Evolutionary conservation across 1,140 invertebrate genomes (phyloP).

Genomic region (Caenorhabditis latens): DNA sequence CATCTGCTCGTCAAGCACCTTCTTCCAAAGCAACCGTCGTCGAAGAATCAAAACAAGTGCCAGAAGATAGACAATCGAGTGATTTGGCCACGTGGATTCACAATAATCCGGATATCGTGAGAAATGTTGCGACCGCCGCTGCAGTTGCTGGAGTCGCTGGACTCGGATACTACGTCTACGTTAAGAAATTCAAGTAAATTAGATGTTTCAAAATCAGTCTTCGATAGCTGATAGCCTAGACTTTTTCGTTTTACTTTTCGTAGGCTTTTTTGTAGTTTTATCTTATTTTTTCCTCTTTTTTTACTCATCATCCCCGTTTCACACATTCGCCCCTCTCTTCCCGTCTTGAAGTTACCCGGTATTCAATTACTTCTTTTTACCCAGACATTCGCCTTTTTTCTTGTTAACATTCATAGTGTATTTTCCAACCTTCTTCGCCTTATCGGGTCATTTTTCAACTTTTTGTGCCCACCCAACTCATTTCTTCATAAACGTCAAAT

Average conservation of each 20-base stretch:
- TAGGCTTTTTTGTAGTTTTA: not conserved
- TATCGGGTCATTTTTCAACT: slow-evolving; percentile 44
- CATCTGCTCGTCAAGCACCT: not conserved
- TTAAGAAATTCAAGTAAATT: slow-evolving; percentile 41
- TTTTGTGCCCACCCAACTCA: slow-evolving; percentile 41
- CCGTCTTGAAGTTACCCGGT: not conserved
- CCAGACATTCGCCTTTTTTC: not conserved
- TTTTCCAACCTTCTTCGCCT: not conserved
- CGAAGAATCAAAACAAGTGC: slow-evolving; percentile 40
- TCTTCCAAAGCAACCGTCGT: slow-evolving; percentile 18
- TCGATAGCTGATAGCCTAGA: slow-evolving; percentile 7
- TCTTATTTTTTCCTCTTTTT: not conserved
- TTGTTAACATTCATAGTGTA: not conserved
- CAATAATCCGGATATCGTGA: slow-evolving; percentile 40
- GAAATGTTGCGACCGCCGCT: slow-evolving; percentile 19
- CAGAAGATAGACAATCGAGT: slow-evolving; percentile 26
- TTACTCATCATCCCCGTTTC: slow-evolving; percentile 31
- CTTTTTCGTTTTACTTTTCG: not conserved
- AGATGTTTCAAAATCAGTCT: not conserved
- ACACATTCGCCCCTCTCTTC: slow-evolving; percentile 2
- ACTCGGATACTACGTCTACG: slow-evolving; percentile 33
- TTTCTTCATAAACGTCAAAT: not conserved
- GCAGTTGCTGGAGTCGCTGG: slow-evolving; percentile 40
- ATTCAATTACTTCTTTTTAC: slow-evolving; percentile 19
- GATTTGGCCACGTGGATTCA: slow-evolving; percentile 53